Evolutionary conservation across 2,888 invertebrate genomes (phyloP).

Genomic region (Drosophila paramelanica): DNA sequence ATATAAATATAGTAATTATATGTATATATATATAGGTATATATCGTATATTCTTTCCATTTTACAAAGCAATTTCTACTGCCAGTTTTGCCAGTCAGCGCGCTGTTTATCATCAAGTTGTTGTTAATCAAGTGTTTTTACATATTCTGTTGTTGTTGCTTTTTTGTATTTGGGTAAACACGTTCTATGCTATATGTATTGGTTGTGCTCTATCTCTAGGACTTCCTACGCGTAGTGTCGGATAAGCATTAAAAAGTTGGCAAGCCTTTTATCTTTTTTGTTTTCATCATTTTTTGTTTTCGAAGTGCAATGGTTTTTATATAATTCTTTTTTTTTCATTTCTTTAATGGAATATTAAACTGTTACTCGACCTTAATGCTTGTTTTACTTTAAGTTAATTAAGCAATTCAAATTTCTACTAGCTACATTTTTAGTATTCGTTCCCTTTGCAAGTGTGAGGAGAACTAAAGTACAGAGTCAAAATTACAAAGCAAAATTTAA

Average conservation of each 20-base stretch:
- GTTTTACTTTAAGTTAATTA: conserved; percentile 51
- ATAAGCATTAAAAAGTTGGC: conserved; percentile 73
- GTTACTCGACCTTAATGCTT: conserved; percentile 45
- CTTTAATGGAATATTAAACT: conserved; percentile 72
- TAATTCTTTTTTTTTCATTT: conserved; percentile 1
- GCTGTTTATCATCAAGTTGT: conserved; percentile 39
- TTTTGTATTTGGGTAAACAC: conserved; percentile 51
- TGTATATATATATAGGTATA: conserved; percentile 28
- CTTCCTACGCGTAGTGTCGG: conserved; percentile 71
- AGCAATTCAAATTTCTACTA: conserved; percentile 78
- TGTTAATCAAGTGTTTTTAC: conserved; percentile 68
- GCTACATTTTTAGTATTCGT: conserved; percentile 58
- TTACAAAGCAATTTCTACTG: conserved; percentile 65
- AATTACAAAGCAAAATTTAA: conserved; percentile 27
- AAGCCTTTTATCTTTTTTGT: conserved; percentile 55
- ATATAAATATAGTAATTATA: neutral
- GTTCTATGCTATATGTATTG: conserved; percentile 61
- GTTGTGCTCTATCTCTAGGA: conserved; percentile 69
- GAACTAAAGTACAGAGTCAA: conserved; percentile 22
- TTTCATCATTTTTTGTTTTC: conserved; percentile 42
- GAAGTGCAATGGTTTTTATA: conserved; percentile 13
- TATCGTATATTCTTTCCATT: conserved; percentile 47
- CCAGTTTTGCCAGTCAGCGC: conserved; percentile 26
- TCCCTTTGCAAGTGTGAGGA: conserved; percentile 29
- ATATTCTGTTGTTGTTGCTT: conserved; percentile 49